Conservation (phyloP, 2,888 invertebrate genomes). For the Tribolium freemani region DNA sequence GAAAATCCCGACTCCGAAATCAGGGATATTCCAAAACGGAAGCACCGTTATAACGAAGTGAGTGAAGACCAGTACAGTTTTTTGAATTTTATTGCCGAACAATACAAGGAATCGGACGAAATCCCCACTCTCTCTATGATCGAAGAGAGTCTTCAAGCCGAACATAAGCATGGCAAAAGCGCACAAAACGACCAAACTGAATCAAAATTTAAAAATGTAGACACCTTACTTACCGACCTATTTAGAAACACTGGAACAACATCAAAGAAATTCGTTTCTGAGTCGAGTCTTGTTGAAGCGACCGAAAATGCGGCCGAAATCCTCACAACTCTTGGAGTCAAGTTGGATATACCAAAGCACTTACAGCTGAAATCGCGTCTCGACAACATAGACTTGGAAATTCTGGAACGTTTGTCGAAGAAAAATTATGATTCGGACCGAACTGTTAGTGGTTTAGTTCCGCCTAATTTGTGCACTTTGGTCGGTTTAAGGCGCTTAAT, state of each 20-base stretch:
- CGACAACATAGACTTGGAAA: constrained; percentile 52
- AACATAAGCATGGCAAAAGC: neutral
- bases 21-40: constrained; percentile 66
- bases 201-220: constrained; percentile 42
- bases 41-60: constrained; percentile 23
- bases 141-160: constrained; percentile 36
- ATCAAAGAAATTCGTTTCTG: neutral
- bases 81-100: constrained; percentile 47
- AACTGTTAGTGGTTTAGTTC: constrained; percentile 11
- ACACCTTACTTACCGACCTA: constrained; percentile 51
- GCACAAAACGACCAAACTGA: neutral
- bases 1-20: constrained; percentile 68
- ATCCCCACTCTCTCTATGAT: constrained; percentile 48
- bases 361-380: constrained; percentile 44
- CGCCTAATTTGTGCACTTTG: constrained; percentile 47
- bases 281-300: constrained; percentile 38
- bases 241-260: constrained; percentile 49
- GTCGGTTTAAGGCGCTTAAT: constrained; percentile 46
- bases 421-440: neutral
- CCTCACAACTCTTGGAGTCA: constrained; percentile 47
- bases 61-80: constrained; percentile 46
- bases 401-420: constrained; percentile 46
- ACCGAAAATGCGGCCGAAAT: constrained; percentile 45
- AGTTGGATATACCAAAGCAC: constrained; percentile 52
- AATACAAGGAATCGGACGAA: constrained; percentile 37